Conservation (phyloP, 2,797 vertebrate genomes). For the Brachymystax lenok region DNA sequence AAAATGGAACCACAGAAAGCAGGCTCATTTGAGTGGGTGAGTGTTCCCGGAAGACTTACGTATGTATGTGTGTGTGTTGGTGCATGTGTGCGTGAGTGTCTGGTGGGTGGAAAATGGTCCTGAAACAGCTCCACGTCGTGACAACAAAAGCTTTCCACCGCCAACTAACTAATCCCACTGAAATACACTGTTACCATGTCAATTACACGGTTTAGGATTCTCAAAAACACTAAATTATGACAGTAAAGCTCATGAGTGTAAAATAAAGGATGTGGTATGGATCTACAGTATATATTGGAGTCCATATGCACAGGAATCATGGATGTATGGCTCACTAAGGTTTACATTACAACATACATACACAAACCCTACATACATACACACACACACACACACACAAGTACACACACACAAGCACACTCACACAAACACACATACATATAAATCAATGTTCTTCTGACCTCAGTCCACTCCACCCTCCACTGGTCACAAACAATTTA, state of each 20-base stretch:
- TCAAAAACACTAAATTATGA: not conserved
- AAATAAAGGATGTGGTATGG: not conserved
- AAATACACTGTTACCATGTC: constrained; percentile 39
- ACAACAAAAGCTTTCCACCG: constrained; percentile 58
- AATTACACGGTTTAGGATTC: constrained; percentile 20
- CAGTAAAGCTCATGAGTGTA: not conserved
- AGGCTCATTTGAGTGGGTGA: constrained; percentile 53
- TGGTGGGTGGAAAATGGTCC: constrained; percentile 63
- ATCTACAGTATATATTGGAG: not conserved
- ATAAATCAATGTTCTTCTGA: not conserved
- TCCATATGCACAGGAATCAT: not conserved
- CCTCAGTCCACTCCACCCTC: no score
- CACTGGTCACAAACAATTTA: no score
- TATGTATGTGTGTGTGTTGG: constrained; percentile 39
- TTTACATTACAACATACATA: not conserved
- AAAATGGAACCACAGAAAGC: constrained; percentile 33
- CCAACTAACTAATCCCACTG: constrained; percentile 49
- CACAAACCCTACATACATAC: not conserved
- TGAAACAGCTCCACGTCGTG: constrained; percentile 59
- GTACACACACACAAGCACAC: not conserved
- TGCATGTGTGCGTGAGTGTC: constrained; percentile 34
- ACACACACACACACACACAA: no score
- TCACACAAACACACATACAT: not conserved
- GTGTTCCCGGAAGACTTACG: constrained; percentile 47
- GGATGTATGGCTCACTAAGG: not conserved